phyloP scores from a whole-genome alignment of 2,888 invertebrate genomes.

The Andrena haemorrhoa region DNA sequence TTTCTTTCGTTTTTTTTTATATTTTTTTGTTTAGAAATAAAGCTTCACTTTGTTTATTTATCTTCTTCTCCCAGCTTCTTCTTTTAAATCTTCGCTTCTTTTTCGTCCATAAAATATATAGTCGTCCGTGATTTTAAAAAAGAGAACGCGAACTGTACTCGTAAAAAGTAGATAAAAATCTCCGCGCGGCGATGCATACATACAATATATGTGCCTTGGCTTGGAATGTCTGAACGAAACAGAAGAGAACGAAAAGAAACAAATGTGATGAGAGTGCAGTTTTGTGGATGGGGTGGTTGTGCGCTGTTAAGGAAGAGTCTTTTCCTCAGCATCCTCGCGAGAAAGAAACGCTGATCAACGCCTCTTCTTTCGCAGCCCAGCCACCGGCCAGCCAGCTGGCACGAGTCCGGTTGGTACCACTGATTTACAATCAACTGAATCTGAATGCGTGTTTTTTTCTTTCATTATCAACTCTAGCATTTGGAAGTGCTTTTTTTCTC shows the following conservation, averaged over 20 bases:
- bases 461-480: constrained; percentile 73
- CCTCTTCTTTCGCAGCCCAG: constrained; percentile 65
- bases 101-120: constrained; percentile 73
- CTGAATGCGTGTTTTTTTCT: constrained; percentile 57
- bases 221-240: constrained; percentile 81
- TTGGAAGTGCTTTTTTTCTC: constrained; percentile 73
- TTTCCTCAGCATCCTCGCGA: constrained; percentile 50
- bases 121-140: constrained; percentile 70
- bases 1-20: constrained; percentile 37
- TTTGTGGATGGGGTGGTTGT: constrained; percentile 70
- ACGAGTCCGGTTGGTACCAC: constrained; percentile 69
- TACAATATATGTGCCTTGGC: constrained; percentile 69
- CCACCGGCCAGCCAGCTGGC: constrained; percentile 75
- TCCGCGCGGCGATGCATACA: constrained; percentile 68
- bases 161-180: constrained; percentile 74
- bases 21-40: constrained; percentile 66
- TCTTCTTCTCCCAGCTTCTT: constrained; percentile 36
- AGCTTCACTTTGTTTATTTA: constrained; percentile 58
- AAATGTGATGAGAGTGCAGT: constrained; percentile 70
- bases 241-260: constrained; percentile 66
- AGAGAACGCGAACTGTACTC: constrained; percentile 69
- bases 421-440: constrained; percentile 72
- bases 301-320: constrained; percentile 67
- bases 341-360: constrained; percentile 49
- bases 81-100: constrained; percentile 47